Evolutionary conservation across 2,888 invertebrate species (phyloP), one percentile per base, ranked within the genome.

Genomic region (Pammene fasciana): DNA sequence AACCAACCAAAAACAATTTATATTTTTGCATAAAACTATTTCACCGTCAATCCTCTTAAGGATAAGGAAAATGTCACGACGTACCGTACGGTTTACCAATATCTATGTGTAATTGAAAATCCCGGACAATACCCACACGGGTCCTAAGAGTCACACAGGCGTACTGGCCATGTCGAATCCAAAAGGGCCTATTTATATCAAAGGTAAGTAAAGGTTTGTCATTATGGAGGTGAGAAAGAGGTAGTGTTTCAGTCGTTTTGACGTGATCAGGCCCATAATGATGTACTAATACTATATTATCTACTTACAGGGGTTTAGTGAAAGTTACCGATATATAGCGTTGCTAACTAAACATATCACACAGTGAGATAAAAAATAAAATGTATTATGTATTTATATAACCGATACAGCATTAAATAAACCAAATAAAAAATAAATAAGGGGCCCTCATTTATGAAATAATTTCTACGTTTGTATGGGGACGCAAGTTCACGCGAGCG

Each of bases 101-200:
- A 5, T 5, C n/a, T 57, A 60, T 38, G 38, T 61, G 48, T 61
- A 61, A 59, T 59, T 59, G 59, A 59, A 59, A 38, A 16, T 61
- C 61, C 61, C 26, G 1, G 38, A 48, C 38, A 61, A 50, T 50
- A 38, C 61, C 50, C 18, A 26, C 38, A 45, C 13, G 48, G 50
- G 38, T 13, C 18, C 13, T 61, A 48, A 18, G 50, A 50, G 48
- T 38, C 13, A 41, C 14, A 26, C 10, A 13, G 8, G 34, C 10
- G 16, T 43, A 45, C 26, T 14, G 13, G n/a, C 45, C 13, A 5
- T 26, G 9, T 5, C 13, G n/a, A 26, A 26, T 26, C 57, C 45
- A 45, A 59, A 59, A 45, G 34, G 18, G 26, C 34, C 6, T 59
- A 57, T 57, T 43, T 43, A 26, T 43, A 45, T n/a, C 13, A 43